Evolutionary conservation across 2,113 vertebrate genomes (phyloP).

Genomic region (Atherinomorus stipes): DNA sequence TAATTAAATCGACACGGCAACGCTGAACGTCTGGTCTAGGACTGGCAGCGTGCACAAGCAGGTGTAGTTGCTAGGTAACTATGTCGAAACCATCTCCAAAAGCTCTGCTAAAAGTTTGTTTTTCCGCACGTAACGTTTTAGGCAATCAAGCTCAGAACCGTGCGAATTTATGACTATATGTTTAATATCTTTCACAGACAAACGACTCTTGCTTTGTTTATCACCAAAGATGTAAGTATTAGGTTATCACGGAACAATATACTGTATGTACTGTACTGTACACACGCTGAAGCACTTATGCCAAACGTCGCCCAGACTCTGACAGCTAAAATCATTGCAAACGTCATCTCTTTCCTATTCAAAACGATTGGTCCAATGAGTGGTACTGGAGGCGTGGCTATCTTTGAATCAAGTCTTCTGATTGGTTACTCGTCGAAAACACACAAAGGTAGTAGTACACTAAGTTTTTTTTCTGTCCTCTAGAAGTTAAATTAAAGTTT

Average conservation of each 20-base stretch:
- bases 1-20: conserved; percentile 51
- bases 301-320: background rate
- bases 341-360: conserved; percentile 70
- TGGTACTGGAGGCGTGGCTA: conserved; percentile 57
- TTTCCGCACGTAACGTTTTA: too few relatives aligned
- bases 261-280: too few relatives aligned
- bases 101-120: too few relatives aligned
- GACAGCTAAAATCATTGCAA: background rate
- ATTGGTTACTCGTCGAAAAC: conserved; percentile 71
- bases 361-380: conserved; percentile 78
- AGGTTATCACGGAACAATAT: too few relatives aligned
- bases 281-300: background rate
- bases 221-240: too few relatives aligned
- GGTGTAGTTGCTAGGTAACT: conserved; percentile 65
- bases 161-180: background rate
- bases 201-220: too few relatives aligned
- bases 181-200: too few relatives aligned
- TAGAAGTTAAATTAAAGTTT: conserved; percentile 60
- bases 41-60: conserved; percentile 22
- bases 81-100: background rate
- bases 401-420: conserved; percentile 76
- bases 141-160: background rate
- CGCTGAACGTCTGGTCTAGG: conserved; percentile 61
- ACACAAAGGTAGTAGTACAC: conserved; percentile 10
- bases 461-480: background rate